Conservation (phyloP, 2,888 invertebrate species). For the Eupithecia insigniata region DNA sequence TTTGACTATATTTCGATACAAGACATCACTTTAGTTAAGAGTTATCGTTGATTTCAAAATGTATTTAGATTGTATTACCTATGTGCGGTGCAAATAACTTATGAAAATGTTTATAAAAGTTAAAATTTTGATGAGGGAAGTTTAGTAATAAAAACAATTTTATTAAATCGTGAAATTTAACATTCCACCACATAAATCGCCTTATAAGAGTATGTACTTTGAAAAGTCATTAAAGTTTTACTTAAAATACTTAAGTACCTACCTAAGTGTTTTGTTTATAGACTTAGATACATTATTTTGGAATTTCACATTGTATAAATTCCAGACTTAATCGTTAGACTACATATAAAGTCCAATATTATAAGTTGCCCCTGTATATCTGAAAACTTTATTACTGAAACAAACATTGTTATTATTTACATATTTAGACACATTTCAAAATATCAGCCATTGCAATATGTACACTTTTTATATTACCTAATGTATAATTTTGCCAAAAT, state of each 20-base stretch:
- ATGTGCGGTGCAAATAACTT: slow-evolving; percentile 62
- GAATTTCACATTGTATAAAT: slow-evolving; percentile 31
- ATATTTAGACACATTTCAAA: background rate
- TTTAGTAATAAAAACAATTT: slow-evolving; percentile 52
- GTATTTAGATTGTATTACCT: slow-evolving; percentile 53
- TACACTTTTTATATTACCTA: slow-evolving; percentile 10
- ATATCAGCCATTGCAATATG: background rate
- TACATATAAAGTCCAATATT: slow-evolving; percentile 25
- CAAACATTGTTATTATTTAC: background rate
- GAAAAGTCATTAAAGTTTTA: slow-evolving; percentile 43
- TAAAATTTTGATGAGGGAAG: slow-evolving; percentile 58
- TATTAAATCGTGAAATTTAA: slow-evolving; percentile 49
- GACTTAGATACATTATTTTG: slow-evolving; percentile 36
- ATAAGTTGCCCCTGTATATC: slow-evolving; percentile 4
- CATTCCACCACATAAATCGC: slow-evolving; percentile 44
- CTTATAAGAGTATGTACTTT: slow-evolving; percentile 43
- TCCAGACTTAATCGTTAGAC: slow-evolving; percentile 27
- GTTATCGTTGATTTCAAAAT: slow-evolving; percentile 55
- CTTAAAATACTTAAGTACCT: slow-evolving; percentile 34
- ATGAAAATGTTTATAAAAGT: slow-evolving; percentile 55
- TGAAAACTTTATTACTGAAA: background rate
- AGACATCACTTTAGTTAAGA: slow-evolving; percentile 59
- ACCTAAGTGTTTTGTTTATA: slow-evolving; percentile 42
- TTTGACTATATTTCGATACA: slow-evolving; percentile 49
- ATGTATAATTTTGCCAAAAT: slow-evolving; percentile 45